These are phyloP conservation scores for Dolichomitus sp. DNA, from an alignment of 2,888 invertebrate species.

Conservation along the genomic window DNA sequence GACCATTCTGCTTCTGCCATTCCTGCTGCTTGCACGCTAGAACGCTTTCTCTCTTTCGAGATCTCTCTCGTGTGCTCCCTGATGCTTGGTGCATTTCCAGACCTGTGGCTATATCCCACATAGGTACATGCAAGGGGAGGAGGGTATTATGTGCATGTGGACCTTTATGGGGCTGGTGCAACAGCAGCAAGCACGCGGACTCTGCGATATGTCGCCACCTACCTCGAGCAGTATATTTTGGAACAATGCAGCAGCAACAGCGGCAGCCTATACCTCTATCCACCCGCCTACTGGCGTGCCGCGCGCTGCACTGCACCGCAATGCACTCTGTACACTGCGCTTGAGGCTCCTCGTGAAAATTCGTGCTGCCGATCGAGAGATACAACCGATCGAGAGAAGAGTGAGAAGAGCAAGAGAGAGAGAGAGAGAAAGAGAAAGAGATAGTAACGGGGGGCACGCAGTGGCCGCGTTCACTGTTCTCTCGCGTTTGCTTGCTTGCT, in stretches of 20 bases:
- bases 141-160: constrained; percentile 48
- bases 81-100: constrained; percentile 23
- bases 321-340: constrained; percentile 41
- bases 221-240: constrained; percentile 77
- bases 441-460: constrained; percentile 63
- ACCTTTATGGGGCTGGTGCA: constrained; percentile 63
- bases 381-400: constrained; percentile 60
- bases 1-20: constrained; percentile 64
- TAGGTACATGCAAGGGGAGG: constrained; percentile 23
- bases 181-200: constrained; percentile 62
- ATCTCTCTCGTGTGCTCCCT: constrained; percentile 27
- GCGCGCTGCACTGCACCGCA: constrained; percentile 41
- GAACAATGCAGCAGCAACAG: constrained; percentile 70
- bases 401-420: constrained; percentile 51
- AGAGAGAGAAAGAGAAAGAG: constrained; percentile 51
- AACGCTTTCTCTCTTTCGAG: constrained; percentile 44
- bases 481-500: constrained; percentile 57
- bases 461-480: constrained; percentile 44
- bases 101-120: constrained; percentile 30
- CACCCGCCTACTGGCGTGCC: constrained; percentile 69
- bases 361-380: constrained; percentile 73
- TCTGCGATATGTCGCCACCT: constrained; percentile 75
- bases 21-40: constrained; percentile 19
- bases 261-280: constrained; percentile 66
- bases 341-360: constrained; percentile 68